Conservation (phyloP, 2,113 vertebrate species). For the Sylvia atricapilla region DNA sequence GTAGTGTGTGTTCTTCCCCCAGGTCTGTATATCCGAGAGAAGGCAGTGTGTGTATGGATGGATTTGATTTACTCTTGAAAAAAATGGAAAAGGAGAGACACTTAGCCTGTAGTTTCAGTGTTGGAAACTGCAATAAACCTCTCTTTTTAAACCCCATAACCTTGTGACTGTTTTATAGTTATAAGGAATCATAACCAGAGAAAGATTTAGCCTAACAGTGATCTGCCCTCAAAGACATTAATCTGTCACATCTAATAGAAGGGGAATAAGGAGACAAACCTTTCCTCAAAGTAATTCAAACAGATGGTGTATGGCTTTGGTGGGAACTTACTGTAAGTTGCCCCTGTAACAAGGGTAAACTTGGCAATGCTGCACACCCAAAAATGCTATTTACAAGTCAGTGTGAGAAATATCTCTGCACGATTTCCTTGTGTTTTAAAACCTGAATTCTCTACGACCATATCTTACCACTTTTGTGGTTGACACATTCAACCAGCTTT, state of each 20-base stretch:
- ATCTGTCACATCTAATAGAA: constrained; percentile 47
- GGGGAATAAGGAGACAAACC: not conserved
- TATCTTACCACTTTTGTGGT: not conserved
- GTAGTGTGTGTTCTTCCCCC: not conserved
- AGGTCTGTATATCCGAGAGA: not conserved
- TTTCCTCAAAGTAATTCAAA: not conserved
- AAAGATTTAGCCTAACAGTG: constrained; percentile 43
- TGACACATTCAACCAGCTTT: constrained; percentile 25
- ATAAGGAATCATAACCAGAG: constrained; percentile 52
- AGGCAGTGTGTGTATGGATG: not conserved
- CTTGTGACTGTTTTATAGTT: constrained; percentile 58
- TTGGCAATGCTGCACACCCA: not conserved
- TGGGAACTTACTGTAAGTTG: not conserved
- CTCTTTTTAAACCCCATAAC: constrained; percentile 41
- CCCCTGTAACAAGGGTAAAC: not conserved
- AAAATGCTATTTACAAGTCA: not conserved
- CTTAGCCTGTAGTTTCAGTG: not conserved
- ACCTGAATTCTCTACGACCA: not conserved
- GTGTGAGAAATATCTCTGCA: constrained; percentile 2
- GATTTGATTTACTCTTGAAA: constrained; percentile 18
- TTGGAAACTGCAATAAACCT: constrained; percentile 52
- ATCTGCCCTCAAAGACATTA: constrained; percentile 55
- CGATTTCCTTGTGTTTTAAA: constrained; percentile 10
- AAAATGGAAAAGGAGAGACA: not conserved
- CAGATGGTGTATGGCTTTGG: not conserved